Conservation (phyloP, 1,140 invertebrate species). For the Eueides isabella region DNA sequence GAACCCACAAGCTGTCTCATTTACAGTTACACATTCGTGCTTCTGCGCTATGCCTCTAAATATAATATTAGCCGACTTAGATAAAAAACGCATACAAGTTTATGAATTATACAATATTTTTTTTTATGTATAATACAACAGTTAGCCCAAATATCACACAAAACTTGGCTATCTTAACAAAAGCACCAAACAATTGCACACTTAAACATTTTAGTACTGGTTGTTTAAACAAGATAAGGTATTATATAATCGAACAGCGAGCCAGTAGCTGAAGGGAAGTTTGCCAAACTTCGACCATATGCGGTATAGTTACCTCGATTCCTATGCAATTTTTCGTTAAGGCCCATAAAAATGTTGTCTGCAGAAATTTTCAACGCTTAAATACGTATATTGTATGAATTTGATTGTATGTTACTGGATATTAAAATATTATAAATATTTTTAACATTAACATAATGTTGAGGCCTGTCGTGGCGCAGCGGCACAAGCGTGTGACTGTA, state of each 20-base stretch:
- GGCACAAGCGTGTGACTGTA: too few species aligned
- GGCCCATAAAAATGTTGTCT: slow-evolving; percentile 31
- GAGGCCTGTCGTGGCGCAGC: too few species aligned
- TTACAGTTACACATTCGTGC: too few species aligned
- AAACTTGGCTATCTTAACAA: slow-evolving; percentile 7
- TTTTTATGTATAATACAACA: not conserved
- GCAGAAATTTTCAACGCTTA: slow-evolving; percentile 31
- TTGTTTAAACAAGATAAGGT: slow-evolving; percentile 24
- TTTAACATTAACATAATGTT: too few species aligned
- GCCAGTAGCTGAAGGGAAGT: slow-evolving; percentile 49
- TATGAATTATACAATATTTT: not conserved
- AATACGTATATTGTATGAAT: not conserved
- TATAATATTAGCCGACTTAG: too few species aligned
- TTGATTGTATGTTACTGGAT: not conserved
- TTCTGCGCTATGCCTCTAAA: too few species aligned
- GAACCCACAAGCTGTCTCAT: too few species aligned
- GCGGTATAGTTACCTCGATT: slow-evolving; percentile 48
- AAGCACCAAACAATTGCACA: slow-evolving; percentile 2
- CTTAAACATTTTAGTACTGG: slow-evolving; percentile 2
- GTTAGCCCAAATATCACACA: not conserved
- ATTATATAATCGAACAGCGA: slow-evolving; percentile 27
- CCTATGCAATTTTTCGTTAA: slow-evolving; percentile 45
- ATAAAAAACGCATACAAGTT: too few species aligned
- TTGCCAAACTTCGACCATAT: slow-evolving; percentile 50
- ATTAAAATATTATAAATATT: not conserved